Evolutionary conservation across 1,140 invertebrate genomes (phyloP).

Genomic region (Ylistrum balloti): DNA sequence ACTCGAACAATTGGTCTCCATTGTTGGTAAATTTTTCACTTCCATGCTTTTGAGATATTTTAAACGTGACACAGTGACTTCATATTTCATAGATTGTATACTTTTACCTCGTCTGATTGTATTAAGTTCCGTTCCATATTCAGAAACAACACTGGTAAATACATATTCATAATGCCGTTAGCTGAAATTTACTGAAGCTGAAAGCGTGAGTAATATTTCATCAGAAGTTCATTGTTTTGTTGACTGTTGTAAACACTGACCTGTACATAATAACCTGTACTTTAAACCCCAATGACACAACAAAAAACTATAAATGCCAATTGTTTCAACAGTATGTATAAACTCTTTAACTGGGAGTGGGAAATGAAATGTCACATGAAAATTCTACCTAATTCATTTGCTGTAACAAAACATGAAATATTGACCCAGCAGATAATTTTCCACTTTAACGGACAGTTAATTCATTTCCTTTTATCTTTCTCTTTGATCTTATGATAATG

Average conservation of each 20-base stretch:
- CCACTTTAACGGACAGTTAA: background rate
- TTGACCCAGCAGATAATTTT: background rate
- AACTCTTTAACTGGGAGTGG: background rate
- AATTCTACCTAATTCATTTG: background rate
- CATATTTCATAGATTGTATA: background rate
- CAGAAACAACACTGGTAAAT: background rate
- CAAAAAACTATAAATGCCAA: background rate
- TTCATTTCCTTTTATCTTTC: background rate
- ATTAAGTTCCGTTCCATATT: slow-evolving; percentile 35
- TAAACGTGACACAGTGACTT: slow-evolving; percentile 33
- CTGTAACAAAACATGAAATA: background rate
- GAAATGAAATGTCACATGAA: background rate
- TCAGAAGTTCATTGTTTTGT: background rate
- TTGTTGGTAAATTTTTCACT: slow-evolving; percentile 23
- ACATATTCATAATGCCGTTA: slow-evolving; percentile 6
- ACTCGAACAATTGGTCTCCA: background rate
- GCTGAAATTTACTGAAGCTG: background rate
- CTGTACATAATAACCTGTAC: background rate
- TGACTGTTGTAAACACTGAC: background rate
- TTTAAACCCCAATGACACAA: background rate
- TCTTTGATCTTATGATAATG: slow-evolving; percentile 12
- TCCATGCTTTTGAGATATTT: background rate
- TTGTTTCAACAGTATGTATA: background rate
- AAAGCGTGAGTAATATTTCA: background rate
- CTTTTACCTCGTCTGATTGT: background rate